Conservation (phyloP, 2,113 vertebrate species). For the Lanius collurio region DNA sequence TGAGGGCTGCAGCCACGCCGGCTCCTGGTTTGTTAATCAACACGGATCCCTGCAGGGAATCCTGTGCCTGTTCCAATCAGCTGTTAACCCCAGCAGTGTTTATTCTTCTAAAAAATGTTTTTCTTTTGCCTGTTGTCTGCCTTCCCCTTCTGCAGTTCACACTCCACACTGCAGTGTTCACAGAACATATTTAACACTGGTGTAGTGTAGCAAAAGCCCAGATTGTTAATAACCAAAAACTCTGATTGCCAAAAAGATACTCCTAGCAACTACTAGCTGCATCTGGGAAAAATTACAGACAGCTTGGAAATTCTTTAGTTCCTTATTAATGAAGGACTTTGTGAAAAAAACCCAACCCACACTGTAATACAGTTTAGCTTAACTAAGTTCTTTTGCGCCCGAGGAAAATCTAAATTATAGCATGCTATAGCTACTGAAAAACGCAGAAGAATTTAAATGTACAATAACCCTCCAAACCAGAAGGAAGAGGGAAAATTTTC, state of each 20-base stretch:
- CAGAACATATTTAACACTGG: constrained; percentile 40
- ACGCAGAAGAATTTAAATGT: constrained; percentile 4
- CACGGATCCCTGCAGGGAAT: neutral
- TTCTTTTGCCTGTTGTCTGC: constrained; percentile 10
- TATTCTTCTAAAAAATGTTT: neutral
- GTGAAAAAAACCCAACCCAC: neutral
- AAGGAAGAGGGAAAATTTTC: constrained; percentile 44
- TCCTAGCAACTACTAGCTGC: constrained; percentile 50
- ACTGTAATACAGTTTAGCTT: constrained; percentile 27
- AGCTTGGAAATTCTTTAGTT: constrained; percentile 53
- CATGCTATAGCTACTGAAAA: constrained; percentile 37
- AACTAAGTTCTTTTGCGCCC: constrained; percentile 38
- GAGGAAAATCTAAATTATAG: constrained; percentile 63
- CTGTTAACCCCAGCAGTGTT: neutral
- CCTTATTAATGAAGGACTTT: constrained; percentile 52
- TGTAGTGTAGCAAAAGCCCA: neutral
- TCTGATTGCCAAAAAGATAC: constrained; percentile 60
- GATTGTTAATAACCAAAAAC: constrained; percentile 50
- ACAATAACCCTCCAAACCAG: constrained; percentile 17
- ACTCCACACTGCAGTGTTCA: neutral
- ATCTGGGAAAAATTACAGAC: constrained; percentile 65
- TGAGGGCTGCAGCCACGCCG: neutral
- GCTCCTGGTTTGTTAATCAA: neutral
- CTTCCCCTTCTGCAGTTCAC: neutral
- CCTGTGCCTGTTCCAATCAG: neutral